A percentile compares a stretch with the other conserved stretches of the same genome.
These are phyloP conservation scores for Hylaeus anthracinus DNA, from an alignment of 1,140 invertebrate species.

Conservation along the genomic window DNA sequence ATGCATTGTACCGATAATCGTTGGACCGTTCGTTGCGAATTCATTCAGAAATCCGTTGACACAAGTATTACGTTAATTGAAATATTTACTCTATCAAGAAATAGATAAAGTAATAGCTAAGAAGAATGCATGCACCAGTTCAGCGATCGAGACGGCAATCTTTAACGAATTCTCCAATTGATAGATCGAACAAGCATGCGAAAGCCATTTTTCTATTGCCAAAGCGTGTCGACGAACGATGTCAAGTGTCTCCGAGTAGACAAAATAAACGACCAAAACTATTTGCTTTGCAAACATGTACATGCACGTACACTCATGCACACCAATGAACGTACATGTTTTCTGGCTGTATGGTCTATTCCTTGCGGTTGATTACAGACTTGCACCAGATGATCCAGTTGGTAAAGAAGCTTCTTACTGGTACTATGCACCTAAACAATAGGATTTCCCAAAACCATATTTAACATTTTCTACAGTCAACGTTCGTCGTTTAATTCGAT, in stretches of 20 bases:
- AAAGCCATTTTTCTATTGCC: neutral
- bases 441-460: slow-evolving; percentile 70
- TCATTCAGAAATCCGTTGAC: neutral
- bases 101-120: neutral
- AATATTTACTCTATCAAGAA: neutral
- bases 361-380: slow-evolving; percentile 94
- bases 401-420: slow-evolving; percentile 97
- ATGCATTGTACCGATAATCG: neutral
- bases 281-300: slow-evolving; percentile 6
- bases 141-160: too few species aligned
- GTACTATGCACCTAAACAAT: slow-evolving; percentile 94
- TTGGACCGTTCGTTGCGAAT: neutral
- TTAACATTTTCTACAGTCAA: slow-evolving; percentile 34
- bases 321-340: slow-evolving; percentile 84
- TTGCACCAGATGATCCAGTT: slow-evolving; percentile 97
- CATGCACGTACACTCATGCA: slow-evolving; percentile 32
- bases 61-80: neutral
- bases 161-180: too few species aligned
- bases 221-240: neutral
- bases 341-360: slow-evolving; percentile 85
- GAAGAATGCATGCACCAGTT: neutral
- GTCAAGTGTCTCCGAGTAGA: neutral
- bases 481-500: neutral
- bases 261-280: neutral
- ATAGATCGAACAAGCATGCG: slow-evolving; percentile 4